Conservation (phyloP, 2,113 vertebrate species). For the Bucco capensis region DNA sequence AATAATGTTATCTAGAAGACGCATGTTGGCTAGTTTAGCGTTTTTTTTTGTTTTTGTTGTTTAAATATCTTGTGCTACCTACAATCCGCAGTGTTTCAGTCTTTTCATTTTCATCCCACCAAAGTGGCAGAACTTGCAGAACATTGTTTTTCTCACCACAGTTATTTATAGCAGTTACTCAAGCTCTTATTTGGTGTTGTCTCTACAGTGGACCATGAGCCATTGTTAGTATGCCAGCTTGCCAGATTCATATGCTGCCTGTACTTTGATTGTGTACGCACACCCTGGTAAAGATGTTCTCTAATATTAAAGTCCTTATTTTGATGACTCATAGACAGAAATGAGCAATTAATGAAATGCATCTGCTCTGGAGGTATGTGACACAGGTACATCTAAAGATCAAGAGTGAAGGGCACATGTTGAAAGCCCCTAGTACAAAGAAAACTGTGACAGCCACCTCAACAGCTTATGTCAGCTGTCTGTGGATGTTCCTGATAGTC, state of each 20-base stretch:
- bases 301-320: background rate
- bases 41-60: accelerated
- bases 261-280: background rate
- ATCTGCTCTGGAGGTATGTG: background rate
- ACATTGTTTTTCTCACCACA: background rate
- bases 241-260: background rate
- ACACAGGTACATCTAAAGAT: background rate
- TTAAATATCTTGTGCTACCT: background rate
- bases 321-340: background rate
- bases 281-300: background rate
- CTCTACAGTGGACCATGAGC: background rate
- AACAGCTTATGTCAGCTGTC: background rate
- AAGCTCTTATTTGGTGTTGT: background rate
- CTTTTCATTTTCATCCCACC: background rate
- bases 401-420: background rate
- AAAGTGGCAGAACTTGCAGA: background rate
- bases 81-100: background rate
- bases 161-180: background rate
- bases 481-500: background rate
- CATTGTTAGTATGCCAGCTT: background rate
- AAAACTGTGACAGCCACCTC: background rate
- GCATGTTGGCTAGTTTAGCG: background rate
- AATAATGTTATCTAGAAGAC: background rate
- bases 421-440: background rate
- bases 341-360: background rate